phyloP scores from a whole-genome alignment of 2,797 vertebrate genomes.

The Selene dorsalis region DNA sequence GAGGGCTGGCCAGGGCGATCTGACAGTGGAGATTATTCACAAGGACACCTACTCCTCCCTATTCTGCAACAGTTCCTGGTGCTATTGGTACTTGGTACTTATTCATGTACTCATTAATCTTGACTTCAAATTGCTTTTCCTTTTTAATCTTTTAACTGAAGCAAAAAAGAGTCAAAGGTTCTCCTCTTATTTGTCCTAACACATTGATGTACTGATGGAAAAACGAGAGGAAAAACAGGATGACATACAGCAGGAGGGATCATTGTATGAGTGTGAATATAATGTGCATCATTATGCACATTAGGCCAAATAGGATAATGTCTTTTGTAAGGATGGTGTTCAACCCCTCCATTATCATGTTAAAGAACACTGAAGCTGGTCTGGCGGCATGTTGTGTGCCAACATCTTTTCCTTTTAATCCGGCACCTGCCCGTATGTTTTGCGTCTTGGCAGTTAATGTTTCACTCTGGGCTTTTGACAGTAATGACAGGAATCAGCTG shows the following conservation, averaged over 20 bases:
- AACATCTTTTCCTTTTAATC: no score
- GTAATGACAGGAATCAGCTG: background rate
- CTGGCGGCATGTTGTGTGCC: no score
- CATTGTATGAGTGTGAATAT: no score
- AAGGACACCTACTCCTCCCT: conserved; percentile 46
- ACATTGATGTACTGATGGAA: no score
- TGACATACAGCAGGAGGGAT: no score
- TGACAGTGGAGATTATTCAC: conserved; percentile 63
- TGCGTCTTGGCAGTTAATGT: background rate
- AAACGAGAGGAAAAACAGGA: no score
- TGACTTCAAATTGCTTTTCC: conserved; percentile 14
- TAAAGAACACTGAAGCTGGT: no score
- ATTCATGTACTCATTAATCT: conserved; percentile 20
- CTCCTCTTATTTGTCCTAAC: background rate
- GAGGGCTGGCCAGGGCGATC: conserved; percentile 3
- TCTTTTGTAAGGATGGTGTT: no score
- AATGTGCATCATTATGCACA: no score
- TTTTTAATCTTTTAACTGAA: background rate
- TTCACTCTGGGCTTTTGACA: conserved; percentile 1
- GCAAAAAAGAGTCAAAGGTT: background rate
- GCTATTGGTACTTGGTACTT: no score
- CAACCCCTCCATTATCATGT: no score
- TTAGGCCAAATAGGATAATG: no score
- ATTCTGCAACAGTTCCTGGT: conserved; percentile 8
- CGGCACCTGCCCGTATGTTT: background rate